These are phyloP conservation scores for Podiceps cristatus DNA, from an alignment of 2,113 vertebrate species.

Conservation along the genomic window DNA sequence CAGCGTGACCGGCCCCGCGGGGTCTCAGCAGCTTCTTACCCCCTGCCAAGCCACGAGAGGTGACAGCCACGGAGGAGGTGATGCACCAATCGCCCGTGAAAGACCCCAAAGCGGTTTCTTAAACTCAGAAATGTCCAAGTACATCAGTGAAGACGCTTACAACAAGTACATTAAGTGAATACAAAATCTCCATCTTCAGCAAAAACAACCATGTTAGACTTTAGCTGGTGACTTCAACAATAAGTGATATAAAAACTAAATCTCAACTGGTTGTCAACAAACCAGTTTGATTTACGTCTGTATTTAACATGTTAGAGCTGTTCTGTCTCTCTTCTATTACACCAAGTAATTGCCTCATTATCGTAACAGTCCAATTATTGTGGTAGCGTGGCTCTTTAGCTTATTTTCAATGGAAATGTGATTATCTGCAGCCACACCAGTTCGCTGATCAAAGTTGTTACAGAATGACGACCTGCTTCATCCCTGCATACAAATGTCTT, in stretches of 20 bases:
- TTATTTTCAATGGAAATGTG: neutral
- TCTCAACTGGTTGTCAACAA: neutral
- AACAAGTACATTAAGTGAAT: neutral
- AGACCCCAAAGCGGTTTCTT: neutral
- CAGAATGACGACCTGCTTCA: neutral
- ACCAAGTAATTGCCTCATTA: neutral
- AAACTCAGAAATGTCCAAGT: neutral
- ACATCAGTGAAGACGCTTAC: fast-evolving
- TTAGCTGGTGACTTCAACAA: neutral
- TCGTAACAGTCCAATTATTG: neutral
- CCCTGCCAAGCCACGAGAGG: neutral
- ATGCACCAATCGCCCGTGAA: neutral
- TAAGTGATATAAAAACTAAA: neutral
- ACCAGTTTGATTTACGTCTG: neutral
- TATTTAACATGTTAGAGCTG: fast-evolving
- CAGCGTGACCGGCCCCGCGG: fast-evolving
- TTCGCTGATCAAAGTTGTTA: neutral
- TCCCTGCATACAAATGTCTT: neutral
- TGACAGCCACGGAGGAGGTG: neutral
- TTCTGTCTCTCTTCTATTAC: neutral
- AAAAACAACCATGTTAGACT: neutral
- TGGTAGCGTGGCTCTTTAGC: neutral
- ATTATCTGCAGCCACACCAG: neutral
- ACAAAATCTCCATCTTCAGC: neutral
- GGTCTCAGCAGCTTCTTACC: neutral